Conservation (phyloP, 2,888 invertebrate genomes). For the Myopa tessellatipennis region DNA sequence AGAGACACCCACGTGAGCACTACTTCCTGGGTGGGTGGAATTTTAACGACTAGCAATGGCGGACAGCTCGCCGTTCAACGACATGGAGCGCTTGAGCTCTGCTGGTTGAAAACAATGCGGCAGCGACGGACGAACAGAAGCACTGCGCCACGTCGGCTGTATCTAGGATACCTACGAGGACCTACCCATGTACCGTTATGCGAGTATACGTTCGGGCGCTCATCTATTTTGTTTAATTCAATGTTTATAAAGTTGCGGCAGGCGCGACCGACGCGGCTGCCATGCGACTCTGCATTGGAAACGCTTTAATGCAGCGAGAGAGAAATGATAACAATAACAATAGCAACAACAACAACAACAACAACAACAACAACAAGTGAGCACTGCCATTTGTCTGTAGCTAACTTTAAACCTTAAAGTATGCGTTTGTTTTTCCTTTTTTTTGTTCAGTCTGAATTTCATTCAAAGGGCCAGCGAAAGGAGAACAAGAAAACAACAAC, state of each 20-base stretch:
- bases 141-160: not conserved
- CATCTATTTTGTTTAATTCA: conserved; percentile 6
- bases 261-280: not conserved
- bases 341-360: not conserved
- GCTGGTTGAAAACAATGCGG: not conserved
- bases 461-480: not conserved
- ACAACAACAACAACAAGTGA: not conserved
- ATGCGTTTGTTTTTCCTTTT: not conserved
- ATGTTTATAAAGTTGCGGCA: not conserved
- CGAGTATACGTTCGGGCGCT: not conserved
- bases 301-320: not conserved
- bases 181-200: not conserved
- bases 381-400: not conserved
- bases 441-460: not conserved
- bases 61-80: not conserved
- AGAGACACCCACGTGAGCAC: not conserved
- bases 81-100: not conserved
- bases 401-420: not conserved
- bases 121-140: not conserved
- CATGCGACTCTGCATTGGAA: not conserved
- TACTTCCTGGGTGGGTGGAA: not conserved
- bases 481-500: not conserved
- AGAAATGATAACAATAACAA: not conserved
- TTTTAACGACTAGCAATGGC: not conserved
- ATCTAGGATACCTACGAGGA: not conserved